A percentile compares a stretch with the other conserved stretches of the same genome.
These are phyloP conservation scores for Lophotis ruficrista DNA, from an alignment of 2,113 vertebrate genomes.

Conservation along the genomic window DNA sequence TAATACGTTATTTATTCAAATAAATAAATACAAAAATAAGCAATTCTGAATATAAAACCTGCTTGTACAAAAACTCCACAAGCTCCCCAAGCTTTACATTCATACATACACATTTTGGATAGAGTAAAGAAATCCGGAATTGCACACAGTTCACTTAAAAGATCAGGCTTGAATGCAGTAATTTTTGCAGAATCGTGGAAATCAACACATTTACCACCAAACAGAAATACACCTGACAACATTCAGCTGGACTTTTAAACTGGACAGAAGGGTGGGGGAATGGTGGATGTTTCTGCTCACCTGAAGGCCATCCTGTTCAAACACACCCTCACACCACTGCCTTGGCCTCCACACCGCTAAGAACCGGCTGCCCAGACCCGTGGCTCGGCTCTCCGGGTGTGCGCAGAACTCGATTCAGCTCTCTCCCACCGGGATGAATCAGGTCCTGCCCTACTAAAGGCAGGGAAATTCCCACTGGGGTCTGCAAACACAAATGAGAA, in stretches of 20 bases:
- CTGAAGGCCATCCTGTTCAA: background rate
- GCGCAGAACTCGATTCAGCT: background rate
- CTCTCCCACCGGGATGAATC: background rate
- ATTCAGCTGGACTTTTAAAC: background rate
- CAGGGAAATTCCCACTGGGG: slow-evolving; percentile 3
- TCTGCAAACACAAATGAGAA: slow-evolving; percentile 23
- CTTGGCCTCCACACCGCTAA: background rate
- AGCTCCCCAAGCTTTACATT: background rate
- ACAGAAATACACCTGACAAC: background rate
- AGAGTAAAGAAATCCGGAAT: background rate
- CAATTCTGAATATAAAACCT: slow-evolving; percentile 9
- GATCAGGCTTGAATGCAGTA: background rate
- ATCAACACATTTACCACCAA: background rate
- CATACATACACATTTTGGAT: background rate
- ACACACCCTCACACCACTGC: background rate
- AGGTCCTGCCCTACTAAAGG: slow-evolving; percentile 26
- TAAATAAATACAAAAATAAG: slow-evolving; percentile 51
- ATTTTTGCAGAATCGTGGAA: background rate
- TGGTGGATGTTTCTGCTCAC: background rate
- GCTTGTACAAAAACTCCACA: background rate
- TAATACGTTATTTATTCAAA: slow-evolving; percentile 39
- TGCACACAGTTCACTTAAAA: background rate
- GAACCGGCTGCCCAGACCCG: background rate
- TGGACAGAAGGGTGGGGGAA: background rate
- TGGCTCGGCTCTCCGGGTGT: background rate